These are phyloP conservation scores for Branchellion lobata DNA, from an alignment of 2,888 invertebrate genomes.

Conservation along the genomic window DNA sequence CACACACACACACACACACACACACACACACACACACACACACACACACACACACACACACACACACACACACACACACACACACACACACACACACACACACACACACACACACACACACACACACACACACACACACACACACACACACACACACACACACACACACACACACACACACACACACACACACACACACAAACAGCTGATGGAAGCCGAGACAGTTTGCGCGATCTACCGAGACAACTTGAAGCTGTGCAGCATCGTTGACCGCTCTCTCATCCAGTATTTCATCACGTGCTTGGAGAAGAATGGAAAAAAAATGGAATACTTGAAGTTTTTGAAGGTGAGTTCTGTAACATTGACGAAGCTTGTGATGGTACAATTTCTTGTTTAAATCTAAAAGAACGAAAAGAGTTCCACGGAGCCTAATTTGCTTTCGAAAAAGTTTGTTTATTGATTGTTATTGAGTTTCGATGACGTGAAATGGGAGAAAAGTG, in stretches of 20 bases:
- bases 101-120: not conserved
- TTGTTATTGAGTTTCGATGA: too few species aligned
- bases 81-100: not conserved
- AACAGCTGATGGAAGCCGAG: slow-evolving; percentile 19
- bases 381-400: too few species aligned
- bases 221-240: slow-evolving; percentile 33
- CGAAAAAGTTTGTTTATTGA: too few species aligned
- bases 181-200: not conserved
- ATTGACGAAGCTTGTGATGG: too few species aligned
- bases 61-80: too few species aligned
- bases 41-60: not conserved
- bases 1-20: not conserved
- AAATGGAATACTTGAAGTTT: slow-evolving; percentile 32
- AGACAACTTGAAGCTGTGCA: slow-evolving; percentile 37
- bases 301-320: slow-evolving; percentile 25
- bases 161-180: not conserved
- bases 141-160: not conserved
- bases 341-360: slow-evolving; percentile 2
- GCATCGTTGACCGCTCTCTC: not conserved
- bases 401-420: too few species aligned
- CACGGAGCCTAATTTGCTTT: too few species aligned
- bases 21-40: not conserved
- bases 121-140: not conserved
- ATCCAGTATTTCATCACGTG: slow-evolving; percentile 30
- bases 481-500: too few species aligned